A percentile compares a stretch with the other conserved stretches of the same genome.
Conservation (phyloP, 1,140 invertebrate species). For the Pseudomyrmex gracilis region DNA sequence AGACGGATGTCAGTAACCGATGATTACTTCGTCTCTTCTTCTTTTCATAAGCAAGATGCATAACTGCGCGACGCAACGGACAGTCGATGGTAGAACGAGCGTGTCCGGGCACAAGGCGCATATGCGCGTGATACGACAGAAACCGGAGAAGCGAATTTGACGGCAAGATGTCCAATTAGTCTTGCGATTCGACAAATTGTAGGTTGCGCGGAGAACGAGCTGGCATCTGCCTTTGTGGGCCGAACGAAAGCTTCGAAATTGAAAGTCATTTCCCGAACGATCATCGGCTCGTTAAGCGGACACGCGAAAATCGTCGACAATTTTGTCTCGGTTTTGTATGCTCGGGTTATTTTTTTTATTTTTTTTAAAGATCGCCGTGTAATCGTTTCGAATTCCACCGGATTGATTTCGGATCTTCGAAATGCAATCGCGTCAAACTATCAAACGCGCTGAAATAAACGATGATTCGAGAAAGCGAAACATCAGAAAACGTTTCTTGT, state of each 20-base stretch:
- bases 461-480: neutral
- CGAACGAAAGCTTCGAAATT: slow-evolving; percentile 72
- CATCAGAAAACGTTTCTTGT: neutral
- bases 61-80: slow-evolving; percentile 21
- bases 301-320: slow-evolving; percentile 54
- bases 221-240: slow-evolving; percentile 75
- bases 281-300: slow-evolving; percentile 70
- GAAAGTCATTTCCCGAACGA: slow-evolving; percentile 79
- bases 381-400: slow-evolving; percentile 39
- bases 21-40: slow-evolving; percentile 43
- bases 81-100: slow-evolving; percentile 19
- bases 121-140: slow-evolving; percentile 52
- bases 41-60: slow-evolving; percentile 49
- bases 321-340: slow-evolving; percentile 24
- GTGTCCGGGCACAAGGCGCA: slow-evolving; percentile 19
- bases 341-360: neutral
- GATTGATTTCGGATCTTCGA: slow-evolving; percentile 40
- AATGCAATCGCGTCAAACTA: neutral
- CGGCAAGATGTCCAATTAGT: slow-evolving; percentile 79
- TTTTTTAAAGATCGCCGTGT: slow-evolving; percentile 36
- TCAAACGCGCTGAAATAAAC: neutral
- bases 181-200: slow-evolving; percentile 77
- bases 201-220: slow-evolving; percentile 70
- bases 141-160: slow-evolving; percentile 64
- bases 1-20: slow-evolving; percentile 25